A percentile compares a stretch with the other conserved stretches of the same genome.
Evolutionary conservation across 2,888 invertebrate genomes (phyloP).

Genomic region (Harmothoe impar): DNA sequence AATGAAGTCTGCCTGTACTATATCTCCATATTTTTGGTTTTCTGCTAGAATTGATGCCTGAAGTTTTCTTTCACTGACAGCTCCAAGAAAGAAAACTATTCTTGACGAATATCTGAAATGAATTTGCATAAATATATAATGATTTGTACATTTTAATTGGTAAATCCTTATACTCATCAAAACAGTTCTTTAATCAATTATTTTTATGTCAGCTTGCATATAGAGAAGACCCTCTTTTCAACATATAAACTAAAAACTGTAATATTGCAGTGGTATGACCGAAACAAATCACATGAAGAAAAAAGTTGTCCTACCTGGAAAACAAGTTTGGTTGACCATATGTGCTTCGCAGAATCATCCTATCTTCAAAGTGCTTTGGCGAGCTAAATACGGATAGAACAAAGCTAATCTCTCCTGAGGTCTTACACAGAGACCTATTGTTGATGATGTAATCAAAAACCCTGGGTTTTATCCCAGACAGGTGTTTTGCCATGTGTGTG

Average conservation of each 20-base stretch:
- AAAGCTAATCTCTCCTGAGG: background rate
- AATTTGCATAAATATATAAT: background rate
- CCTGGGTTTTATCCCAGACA: background rate
- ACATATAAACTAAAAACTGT: background rate
- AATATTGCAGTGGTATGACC: background rate
- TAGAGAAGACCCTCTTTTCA: background rate
- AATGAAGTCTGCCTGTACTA: background rate
- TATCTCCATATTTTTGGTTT: background rate
- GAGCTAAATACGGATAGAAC: background rate
- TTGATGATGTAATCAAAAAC: slow-evolving; percentile 11
- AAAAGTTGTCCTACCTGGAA: background rate
- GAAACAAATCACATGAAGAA: background rate
- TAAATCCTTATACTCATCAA: background rate
- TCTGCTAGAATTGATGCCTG: background rate
- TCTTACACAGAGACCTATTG: background rate
- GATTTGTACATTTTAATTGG: background rate
- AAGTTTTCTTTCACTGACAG: background rate
- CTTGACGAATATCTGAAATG: background rate
- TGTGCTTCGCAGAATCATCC: background rate
- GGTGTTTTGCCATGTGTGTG: background rate
- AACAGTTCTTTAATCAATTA: background rate
- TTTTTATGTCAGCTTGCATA: too few relatives aligned
- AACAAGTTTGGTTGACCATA: background rate
- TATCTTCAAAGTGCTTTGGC: background rate
- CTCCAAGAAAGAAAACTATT: background rate